Evolutionary conservation across 2,888 invertebrate species (phyloP), one percentile per base, ranked within the genome.

Genomic region (Mesorhabditis spiculigera): DNA sequence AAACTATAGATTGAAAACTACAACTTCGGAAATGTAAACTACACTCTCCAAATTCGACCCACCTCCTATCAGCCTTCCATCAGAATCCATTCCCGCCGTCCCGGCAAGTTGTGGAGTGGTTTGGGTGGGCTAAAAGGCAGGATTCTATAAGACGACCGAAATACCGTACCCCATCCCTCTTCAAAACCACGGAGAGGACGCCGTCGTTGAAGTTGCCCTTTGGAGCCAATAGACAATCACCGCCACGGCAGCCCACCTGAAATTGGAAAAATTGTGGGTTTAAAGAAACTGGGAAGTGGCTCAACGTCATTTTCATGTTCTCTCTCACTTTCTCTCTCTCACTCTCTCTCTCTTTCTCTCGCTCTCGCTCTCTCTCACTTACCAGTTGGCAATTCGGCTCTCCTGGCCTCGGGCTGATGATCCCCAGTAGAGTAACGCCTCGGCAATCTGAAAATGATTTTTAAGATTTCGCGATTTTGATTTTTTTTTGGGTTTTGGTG

Each of bases 371-470:
- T 50, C 13, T 50, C 13, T 13, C 6, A 50, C 50, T 50, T 13
- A 79, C 75, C 6, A 79, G 73, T 50, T 76, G 74, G 72, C 79
- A 79, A 66, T 79, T 79, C 43, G 76, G 65, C 64, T 79, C 75
- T 45, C 71, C 71, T 44, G 69, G 66, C 6, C 72, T 69, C 1
- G 67, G 66, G 4, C 68, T 68, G 4, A 77, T 72, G 68, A 79
- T 75, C 62, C 79, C 79, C 63, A 71, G 73, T 70, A 79, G 77
- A 8, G 77, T 76, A 10, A 79, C 77, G 16, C 76, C 79, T 50
- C 73, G 72, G 67, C 79, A 79, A 62, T 79, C 79, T 79, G 75
- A 8, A 79, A 75, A 63, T n/a, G n/a, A n/a, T n/a, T n/a, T n/a
- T n/a, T n/a, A n/a, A n/a, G n/a, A n/a, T n/a, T n/a, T n/a, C n/a